phyloP scores from a whole-genome alignment of 2,113 vertebrate species.

The Muntiacus muntjak region DNA sequence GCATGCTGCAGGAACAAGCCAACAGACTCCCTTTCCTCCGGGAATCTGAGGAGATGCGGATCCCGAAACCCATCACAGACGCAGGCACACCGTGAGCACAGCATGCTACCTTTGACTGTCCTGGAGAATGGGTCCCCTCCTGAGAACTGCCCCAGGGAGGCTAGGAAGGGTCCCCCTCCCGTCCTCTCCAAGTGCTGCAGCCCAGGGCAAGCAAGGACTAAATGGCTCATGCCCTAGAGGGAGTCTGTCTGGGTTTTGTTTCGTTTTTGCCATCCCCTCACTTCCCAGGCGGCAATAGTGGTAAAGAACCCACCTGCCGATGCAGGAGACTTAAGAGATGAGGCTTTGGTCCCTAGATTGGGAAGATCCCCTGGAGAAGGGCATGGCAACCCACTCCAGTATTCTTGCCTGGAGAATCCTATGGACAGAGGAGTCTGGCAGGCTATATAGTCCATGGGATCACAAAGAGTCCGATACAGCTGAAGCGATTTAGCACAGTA shows the following conservation, averaged over 20 bases:
- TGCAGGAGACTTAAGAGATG: background rate
- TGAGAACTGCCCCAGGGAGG: background rate
- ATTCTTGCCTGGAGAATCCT: background rate
- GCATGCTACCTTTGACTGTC: background rate
- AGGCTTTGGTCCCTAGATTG: background rate
- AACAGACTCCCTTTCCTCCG: background rate
- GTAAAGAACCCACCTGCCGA: background rate
- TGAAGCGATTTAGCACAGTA: background rate
- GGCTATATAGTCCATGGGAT: background rate
- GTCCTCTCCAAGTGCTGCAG: rapidly evolving
- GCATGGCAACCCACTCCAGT: background rate
- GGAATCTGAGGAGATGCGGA: background rate
- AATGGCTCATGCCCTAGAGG: background rate
- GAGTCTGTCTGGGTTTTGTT: background rate
- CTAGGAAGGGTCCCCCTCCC: background rate
- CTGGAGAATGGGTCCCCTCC: background rate
- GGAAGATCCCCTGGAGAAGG: background rate
- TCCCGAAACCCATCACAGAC: background rate
- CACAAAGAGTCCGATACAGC: background rate
- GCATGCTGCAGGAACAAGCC: background rate
- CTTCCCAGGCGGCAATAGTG: background rate
- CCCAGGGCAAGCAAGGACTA: background rate
- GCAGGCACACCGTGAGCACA: background rate
- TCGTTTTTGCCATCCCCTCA: background rate
- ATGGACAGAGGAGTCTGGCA: background rate